Conservation (phyloP, 1,140 invertebrate genomes). For the Parasteatoda tepidariorum region DNA sequence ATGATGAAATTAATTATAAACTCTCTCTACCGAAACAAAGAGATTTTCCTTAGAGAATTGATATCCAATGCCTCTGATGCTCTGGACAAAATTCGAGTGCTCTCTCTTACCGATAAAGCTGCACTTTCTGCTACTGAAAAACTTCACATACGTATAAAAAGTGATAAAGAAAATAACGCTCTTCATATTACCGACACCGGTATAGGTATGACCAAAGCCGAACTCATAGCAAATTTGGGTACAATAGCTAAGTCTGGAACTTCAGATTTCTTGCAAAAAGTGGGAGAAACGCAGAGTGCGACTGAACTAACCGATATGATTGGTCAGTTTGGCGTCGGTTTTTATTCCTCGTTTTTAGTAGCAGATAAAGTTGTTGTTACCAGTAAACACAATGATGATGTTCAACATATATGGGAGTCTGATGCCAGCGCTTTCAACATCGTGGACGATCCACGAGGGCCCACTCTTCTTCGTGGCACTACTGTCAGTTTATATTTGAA, state of each 20-base stretch:
- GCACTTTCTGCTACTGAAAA: slow-evolving; percentile 82
- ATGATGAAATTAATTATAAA: slow-evolving; percentile 99
- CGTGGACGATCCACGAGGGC: slow-evolving; percentile 91
- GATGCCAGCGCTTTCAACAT: slow-evolving; percentile 90
- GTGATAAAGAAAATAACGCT: slow-evolving; percentile 94
- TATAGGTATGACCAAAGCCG: slow-evolving; percentile 97
- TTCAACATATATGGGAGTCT: slow-evolving; percentile 98
- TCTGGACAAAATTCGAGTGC: slow-evolving; percentile 92
- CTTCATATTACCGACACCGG: slow-evolving; percentile 97
- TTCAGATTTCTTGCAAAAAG: slow-evolving; percentile 95
- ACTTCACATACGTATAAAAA: slow-evolving; percentile 92
- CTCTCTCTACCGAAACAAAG: slow-evolving; percentile 99
- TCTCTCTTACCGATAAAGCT: slow-evolving; percentile 88
- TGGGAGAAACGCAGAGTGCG: slow-evolving; percentile 79
- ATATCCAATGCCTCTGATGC: slow-evolving; percentile 92
- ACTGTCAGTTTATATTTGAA: slow-evolving; percentile 89
- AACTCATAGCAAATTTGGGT: slow-evolving; percentile 95
- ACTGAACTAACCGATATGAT: slow-evolving; percentile 87
- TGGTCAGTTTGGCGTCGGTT: slow-evolving; percentile 94
- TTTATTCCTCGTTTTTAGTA: slow-evolving; percentile 97
- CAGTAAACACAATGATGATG: slow-evolving; percentile 94
- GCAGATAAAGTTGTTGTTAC: slow-evolving; percentile 90
- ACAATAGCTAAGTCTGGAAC: slow-evolving; percentile 99
- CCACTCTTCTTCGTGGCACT: slow-evolving; percentile 90
- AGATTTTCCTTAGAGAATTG: slow-evolving; percentile 99